A percentile compares a stretch with the other conserved stretches of the same genome.
These are phyloP conservation scores for Illadopsis cleaveri DNA, from an alignment of 2,113 vertebrate species.

Conservation along the genomic window DNA sequence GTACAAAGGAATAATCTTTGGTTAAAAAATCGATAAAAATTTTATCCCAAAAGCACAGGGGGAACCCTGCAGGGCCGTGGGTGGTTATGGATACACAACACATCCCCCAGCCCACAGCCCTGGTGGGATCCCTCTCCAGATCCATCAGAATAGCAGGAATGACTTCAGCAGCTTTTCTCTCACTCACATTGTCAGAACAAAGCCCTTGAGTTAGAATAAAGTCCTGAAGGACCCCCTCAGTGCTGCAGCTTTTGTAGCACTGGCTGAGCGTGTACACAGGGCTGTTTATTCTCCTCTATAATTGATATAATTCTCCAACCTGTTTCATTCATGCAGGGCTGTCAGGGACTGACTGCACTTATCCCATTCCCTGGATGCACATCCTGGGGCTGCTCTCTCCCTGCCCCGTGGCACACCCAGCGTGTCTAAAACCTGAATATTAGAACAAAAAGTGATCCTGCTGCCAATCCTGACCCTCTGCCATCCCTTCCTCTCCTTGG, in stretches of 20 bases:
- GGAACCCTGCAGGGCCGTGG: background rate
- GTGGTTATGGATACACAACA: background rate
- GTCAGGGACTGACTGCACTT: background rate
- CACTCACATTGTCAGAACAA: fast-evolving
- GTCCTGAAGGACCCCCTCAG: background rate
- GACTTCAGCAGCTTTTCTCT: background rate
- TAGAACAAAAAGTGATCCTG: background rate
- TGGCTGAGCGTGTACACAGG: background rate
- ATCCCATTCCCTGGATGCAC: background rate
- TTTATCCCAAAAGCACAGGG: fast-evolving
- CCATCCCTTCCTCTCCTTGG: background rate
- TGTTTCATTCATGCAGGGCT: background rate
- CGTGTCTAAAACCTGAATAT: background rate
- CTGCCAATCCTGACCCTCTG: background rate
- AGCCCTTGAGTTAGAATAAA: background rate
- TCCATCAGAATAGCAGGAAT: background rate
- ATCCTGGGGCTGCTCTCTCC: fast-evolving
- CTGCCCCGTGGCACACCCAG: background rate
- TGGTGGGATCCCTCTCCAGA: background rate
- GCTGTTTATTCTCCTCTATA: background rate
- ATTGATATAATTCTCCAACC: background rate
- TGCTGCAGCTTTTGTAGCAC: background rate
- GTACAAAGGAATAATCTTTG: background rate
- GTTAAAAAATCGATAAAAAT: background rate
- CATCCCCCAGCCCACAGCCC: background rate